Evolutionary conservation across 2,888 invertebrate genomes (phyloP).

Genomic region (Sipha maydis): DNA sequence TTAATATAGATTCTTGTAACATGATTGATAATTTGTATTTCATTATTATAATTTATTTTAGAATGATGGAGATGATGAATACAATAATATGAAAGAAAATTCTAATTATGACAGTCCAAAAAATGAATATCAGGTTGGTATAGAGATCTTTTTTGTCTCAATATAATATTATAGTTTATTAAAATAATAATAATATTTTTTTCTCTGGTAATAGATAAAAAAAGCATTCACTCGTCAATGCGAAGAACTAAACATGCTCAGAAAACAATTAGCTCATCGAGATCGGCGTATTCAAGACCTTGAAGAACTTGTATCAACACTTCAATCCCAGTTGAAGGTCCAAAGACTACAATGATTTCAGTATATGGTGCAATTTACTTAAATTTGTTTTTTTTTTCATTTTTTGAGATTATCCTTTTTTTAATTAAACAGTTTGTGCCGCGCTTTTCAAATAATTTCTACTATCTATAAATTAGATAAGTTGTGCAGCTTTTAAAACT

Average conservation of each 20-base stretch:
- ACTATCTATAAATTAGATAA: neutral
- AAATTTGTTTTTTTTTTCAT: neutral
- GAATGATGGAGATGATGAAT: conserved; percentile 58
- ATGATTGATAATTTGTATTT: neutral
- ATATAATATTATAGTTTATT: neutral
- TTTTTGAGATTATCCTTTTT: neutral
- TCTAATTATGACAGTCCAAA: conserved; percentile 64
- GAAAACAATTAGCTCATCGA: conserved; percentile 80
- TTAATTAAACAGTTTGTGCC: neutral
- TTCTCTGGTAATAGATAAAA: conserved; percentile 72
- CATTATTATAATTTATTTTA: conserved; percentile 50
- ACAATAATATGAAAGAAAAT: conserved; percentile 53
- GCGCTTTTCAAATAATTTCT: neutral
- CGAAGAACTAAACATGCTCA: conserved; percentile 81
- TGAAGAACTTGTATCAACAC: conserved; percentile 78
- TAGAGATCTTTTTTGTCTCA: conserved; percentile 23
- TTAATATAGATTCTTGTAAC: neutral
- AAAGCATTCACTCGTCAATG: conserved; percentile 81
- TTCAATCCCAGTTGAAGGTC: conserved; percentile 68
- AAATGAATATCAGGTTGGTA: conserved; percentile 65
- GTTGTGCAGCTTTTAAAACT: conserved; percentile 10
- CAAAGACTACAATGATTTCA: conserved; percentile 40
- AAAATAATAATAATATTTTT: conserved; percentile 41
- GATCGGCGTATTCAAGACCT: conserved; percentile 84
- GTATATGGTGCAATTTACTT: neutral